These are phyloP conservation scores for Calcarius lapponicus DNA, from an alignment of 2,797 vertebrate species.

Conservation along the genomic window DNA sequence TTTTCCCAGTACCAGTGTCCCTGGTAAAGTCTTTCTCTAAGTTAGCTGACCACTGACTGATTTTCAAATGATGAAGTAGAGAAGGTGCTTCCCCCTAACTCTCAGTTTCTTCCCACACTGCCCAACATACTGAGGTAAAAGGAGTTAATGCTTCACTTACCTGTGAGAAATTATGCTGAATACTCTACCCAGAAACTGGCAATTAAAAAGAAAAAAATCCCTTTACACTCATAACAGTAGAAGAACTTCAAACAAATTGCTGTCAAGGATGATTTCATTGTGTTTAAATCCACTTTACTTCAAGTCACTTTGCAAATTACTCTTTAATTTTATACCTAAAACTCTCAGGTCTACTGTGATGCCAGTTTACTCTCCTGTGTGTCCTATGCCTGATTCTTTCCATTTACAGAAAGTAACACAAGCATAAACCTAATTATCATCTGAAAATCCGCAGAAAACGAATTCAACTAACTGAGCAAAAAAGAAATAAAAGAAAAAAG, in stretches of 20 bases:
- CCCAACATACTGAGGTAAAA: not conserved
- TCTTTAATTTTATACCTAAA: slow-evolving; percentile 21
- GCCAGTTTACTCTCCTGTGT: not conserved
- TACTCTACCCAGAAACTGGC: slow-evolving; percentile 47
- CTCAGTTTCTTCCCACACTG: not conserved
- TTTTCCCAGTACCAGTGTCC: not conserved
- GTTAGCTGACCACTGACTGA: not conserved
- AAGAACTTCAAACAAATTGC: slow-evolving; percentile 45
- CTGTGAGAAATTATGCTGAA: slow-evolving; percentile 47
- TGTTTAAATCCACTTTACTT: slow-evolving; percentile 35
- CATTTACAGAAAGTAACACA: not conserved
- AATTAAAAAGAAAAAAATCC: slow-evolving; percentile 43
- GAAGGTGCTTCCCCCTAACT: not conserved
- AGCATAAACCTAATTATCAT: not conserved
- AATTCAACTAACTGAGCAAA: not conserved
- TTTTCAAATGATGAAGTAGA: not conserved
- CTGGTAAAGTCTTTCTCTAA: not conserved
- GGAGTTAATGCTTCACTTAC: slow-evolving; percentile 26
- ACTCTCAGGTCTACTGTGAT: not conserved
- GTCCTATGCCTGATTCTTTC: not conserved
- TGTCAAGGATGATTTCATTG: slow-evolving; percentile 55
- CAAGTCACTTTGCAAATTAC: slow-evolving; percentile 54
- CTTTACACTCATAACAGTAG: slow-evolving; percentile 61
- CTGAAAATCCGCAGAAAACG: not conserved
- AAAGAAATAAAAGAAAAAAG: not conserved